Percentiles rank a stretch among this genome's conserved stretches.
These are phyloP conservation scores for Saxidomus purpurata DNA, from an alignment of 1,140 invertebrate genomes.

Conservation along the genomic window DNA sequence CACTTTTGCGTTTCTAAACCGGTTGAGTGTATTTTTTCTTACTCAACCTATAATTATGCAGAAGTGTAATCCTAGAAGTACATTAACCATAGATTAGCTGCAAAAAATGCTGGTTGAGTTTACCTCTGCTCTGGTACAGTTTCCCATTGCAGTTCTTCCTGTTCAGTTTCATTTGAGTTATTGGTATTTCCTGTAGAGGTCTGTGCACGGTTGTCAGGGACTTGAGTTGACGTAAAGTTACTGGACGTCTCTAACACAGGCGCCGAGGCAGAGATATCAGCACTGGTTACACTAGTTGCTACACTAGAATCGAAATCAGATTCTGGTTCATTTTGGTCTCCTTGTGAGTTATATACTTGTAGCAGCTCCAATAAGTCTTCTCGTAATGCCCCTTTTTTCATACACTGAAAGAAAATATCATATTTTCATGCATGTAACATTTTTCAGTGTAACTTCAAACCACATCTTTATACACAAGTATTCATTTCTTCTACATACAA, in stretches of 20 bases:
- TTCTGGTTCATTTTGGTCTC: not conserved
- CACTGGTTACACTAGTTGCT: not conserved
- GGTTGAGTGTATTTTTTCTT: too few relatives aligned
- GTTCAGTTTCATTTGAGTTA: not conserved
- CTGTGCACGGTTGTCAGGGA: not conserved
- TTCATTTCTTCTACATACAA: too few relatives aligned
- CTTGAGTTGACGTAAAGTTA: not conserved
- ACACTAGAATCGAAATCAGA: slow-evolving; percentile 20
- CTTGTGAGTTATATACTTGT: slow-evolving; percentile 2
- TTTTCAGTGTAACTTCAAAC: too few relatives aligned
- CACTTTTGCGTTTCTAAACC: too few relatives aligned
- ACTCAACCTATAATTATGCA: too few relatives aligned
- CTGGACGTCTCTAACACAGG: not conserved
- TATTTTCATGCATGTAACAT: too few relatives aligned
- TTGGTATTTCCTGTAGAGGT: not conserved
- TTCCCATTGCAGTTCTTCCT: not conserved
- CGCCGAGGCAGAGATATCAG: not conserved
- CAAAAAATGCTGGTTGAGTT: too few relatives aligned
- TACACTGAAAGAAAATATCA: slow-evolving; percentile 23
- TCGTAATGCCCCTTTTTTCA: slow-evolving; percentile 32
- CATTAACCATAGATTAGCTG: too few relatives aligned
- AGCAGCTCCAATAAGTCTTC: slow-evolving; percentile 53
- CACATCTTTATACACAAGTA: too few relatives aligned
- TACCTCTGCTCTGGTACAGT: not conserved
- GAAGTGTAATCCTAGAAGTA: too few relatives aligned